A percentile compares a stretch with the other conserved stretches of the same genome.
These are phyloP conservation scores for Platysternon megacephalum DNA, from an alignment of 2,113 vertebrate genomes.

Conservation along the genomic window DNA sequence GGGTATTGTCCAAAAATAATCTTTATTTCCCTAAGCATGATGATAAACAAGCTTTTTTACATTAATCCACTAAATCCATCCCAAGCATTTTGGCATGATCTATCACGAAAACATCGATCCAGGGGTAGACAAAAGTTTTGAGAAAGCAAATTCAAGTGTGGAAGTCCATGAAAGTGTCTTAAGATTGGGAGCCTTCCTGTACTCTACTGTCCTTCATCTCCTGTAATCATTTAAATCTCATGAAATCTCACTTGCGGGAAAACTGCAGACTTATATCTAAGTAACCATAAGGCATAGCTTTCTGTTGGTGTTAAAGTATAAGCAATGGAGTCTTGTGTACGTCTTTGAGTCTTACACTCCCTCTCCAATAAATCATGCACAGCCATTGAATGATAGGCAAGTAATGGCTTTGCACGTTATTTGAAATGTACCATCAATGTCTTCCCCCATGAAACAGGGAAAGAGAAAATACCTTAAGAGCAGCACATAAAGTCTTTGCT, in stretches of 20 bases:
- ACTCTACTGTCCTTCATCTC: background rate
- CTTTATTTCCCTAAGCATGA: background rate
- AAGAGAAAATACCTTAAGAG: background rate
- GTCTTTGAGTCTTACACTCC: background rate
- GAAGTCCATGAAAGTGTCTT: background rate
- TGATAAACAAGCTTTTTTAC: background rate
- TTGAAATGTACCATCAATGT: background rate
- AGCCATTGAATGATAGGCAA: background rate
- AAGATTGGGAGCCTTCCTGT: fast-evolving
- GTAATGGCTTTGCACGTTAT: fast-evolving
- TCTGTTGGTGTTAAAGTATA: background rate
- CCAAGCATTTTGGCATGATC: background rate
- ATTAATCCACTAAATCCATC: background rate
- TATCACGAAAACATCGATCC: background rate
- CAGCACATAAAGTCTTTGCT: background rate
- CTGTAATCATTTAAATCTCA: background rate
- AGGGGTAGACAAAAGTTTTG: background rate
- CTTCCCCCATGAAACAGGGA: background rate
- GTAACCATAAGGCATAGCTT: background rate
- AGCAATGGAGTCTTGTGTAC: background rate
- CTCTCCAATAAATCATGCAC: background rate
- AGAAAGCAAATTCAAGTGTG: background rate
- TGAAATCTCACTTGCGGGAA: background rate
- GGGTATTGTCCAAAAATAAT: background rate
- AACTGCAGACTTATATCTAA: background rate